Evolutionary conservation across 2,888 invertebrate species (phyloP).

Genomic region (Apamea anceps): DNA sequence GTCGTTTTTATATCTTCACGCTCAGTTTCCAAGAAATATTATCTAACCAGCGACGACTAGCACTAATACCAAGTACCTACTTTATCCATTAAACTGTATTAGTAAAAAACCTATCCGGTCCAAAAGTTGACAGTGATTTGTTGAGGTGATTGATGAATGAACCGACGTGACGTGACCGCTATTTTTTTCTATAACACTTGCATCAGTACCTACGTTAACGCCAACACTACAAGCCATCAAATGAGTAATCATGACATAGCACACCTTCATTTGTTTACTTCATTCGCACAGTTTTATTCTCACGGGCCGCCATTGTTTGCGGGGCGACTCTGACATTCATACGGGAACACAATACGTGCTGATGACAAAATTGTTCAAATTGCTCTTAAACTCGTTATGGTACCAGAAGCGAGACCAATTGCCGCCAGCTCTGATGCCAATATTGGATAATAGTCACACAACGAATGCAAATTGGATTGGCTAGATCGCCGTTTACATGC

Average conservation of each 20-base stretch:
- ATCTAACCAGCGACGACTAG: conserved; percentile 15
- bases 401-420: conserved; percentile 81
- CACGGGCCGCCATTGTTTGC: conserved; percentile 76
- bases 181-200: neutral
- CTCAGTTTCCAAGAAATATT: conserved; percentile 35
- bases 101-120: neutral
- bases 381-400: conserved; percentile 83
- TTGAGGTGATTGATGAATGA: conserved; percentile 11
- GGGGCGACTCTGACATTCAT: conserved; percentile 72
- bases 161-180: neutral
- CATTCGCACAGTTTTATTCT: conserved; percentile 67
- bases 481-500: conserved; percentile 70
- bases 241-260: conserved; percentile 43
- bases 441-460: conserved; percentile 88
- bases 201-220: neutral
- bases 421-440: conserved; percentile 79
- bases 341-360: conserved; percentile 77
- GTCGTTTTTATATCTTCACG: conserved; percentile 44
- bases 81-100: neutral
- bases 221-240: neutral
- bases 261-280: conserved; percentile 35
- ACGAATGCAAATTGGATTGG: conserved; percentile 87
- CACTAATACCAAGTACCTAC: neutral
- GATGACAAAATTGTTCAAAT: conserved; percentile 88
- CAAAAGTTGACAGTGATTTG: neutral